Evolutionary conservation across 2,797 vertebrate genomes (phyloP).

Genomic region (Darevskia nairensis): DNA sequence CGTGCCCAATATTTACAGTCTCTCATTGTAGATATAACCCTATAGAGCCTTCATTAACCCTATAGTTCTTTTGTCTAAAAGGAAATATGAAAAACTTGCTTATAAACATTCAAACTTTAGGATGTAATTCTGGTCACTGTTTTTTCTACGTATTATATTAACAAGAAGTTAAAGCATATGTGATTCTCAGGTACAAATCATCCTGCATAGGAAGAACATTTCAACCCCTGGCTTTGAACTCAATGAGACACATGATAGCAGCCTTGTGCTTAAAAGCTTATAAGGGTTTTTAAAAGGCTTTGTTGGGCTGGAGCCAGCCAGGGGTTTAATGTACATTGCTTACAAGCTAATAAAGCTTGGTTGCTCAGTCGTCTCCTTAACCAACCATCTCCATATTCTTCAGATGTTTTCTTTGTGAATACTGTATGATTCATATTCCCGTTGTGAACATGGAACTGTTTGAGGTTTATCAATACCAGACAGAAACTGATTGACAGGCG

Average conservation of each 20-base stretch:
- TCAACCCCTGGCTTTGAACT: not conserved
- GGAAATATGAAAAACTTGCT: not conserved
- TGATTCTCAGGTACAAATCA: not conserved
- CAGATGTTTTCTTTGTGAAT: not conserved
- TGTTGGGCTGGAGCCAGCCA: not conserved
- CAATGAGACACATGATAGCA: not conserved
- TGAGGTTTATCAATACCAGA: not conserved
- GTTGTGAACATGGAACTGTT: not conserved
- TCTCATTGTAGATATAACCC: not conserved
- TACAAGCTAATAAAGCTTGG: not conserved
- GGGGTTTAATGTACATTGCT: not conserved
- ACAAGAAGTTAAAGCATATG: not conserved
- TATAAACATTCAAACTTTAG: not conserved
- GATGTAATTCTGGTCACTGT: not conserved
- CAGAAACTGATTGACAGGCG: not conserved
- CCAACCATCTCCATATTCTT: not conserved
- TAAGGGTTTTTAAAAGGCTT: not conserved
- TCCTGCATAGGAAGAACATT: rapidly evolving
- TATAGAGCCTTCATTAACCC: no score
- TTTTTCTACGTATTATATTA: not conserved
- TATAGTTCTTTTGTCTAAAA: not conserved
- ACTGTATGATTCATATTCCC: not conserved
- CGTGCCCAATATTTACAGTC: not conserved
- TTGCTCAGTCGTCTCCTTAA: not conserved
- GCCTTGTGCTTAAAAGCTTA: not conserved